phyloP scores from a whole-genome alignment of 2,888 invertebrate species.

The Agriopis leucophaearia region DNA sequence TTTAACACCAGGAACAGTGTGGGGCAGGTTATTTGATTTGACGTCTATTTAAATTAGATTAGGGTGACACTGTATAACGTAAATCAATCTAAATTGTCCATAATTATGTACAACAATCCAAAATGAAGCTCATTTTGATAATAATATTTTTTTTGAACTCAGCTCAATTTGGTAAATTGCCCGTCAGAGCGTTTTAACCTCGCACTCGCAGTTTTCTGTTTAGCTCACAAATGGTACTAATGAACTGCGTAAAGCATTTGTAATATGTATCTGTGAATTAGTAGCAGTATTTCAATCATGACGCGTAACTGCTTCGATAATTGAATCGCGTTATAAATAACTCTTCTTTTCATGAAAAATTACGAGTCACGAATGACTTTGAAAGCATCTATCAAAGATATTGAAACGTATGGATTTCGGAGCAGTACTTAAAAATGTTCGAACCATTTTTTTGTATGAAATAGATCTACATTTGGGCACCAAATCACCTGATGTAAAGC shows the following conservation, averaged over 20 bases:
- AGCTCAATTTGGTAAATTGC: conserved; percentile 26
- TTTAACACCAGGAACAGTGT: too few species aligned
- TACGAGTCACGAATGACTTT: too few species aligned
- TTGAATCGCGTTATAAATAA: neutral
- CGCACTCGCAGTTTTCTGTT: neutral
- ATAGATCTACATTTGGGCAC: too few species aligned
- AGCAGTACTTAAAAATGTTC: too few species aligned
- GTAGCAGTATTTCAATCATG: neutral
- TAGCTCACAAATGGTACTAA: conserved; percentile 11
- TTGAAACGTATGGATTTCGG: too few species aligned
- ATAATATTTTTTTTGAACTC: conserved; percentile 3
- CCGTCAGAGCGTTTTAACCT: neutral
- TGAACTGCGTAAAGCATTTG: conserved; percentile 8
- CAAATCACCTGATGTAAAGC: too few species aligned
- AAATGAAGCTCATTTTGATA: conserved; percentile 3
- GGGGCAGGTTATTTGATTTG: too few species aligned
- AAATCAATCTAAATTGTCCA: neutral
- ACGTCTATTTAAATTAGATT: too few species aligned
- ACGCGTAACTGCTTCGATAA: neutral
- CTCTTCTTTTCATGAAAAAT: neutral
- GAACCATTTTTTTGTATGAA: too few species aligned
- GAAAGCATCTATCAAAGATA: too few species aligned
- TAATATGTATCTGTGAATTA: neutral
- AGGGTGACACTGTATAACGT: too few species aligned
- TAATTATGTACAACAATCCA: conserved; percentile 9